Percentiles rank a stretch among this genome's conserved stretches.
These are phyloP conservation scores for Brachirus orientalis DNA, from an alignment of 2,113 vertebrate genomes.

Conservation along the genomic window DNA sequence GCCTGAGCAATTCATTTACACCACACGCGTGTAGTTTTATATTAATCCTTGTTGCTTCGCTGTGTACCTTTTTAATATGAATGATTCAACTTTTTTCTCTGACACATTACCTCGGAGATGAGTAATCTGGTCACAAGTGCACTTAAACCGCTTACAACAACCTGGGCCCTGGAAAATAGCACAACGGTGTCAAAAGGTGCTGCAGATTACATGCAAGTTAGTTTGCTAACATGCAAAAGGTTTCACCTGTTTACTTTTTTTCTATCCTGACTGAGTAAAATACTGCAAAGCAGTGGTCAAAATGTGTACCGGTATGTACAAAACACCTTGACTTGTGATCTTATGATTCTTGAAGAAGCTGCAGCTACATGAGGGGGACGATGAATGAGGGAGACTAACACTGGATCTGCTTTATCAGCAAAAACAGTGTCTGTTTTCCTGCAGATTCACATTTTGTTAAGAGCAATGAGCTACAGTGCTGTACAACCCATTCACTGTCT, in stretches of 20 bases:
- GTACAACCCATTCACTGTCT: constrained; percentile 36
- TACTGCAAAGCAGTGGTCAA: constrained; percentile 57
- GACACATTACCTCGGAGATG: constrained; percentile 44
- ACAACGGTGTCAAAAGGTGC: constrained; percentile 33
- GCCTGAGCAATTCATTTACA: not conserved
- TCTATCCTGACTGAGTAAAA: too few relatives aligned
- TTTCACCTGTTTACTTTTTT: constrained; percentile 36
- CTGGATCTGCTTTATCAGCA: constrained; percentile 29
- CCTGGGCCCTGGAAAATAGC: constrained; percentile 44
- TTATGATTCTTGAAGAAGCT: constrained; percentile 64
- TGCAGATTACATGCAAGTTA: constrained; percentile 74
- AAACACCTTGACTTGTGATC: constrained; percentile 40
- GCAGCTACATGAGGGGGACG: constrained; percentile 14
- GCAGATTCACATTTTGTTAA: constrained; percentile 49
- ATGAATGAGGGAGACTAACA: constrained; percentile 34
- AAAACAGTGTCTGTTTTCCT: not conserved
- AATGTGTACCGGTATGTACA: constrained; percentile 77
- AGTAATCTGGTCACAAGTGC: constrained; percentile 47
- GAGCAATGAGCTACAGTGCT: constrained; percentile 38
- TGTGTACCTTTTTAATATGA: constrained; percentile 11
- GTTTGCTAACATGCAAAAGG: constrained; percentile 63
- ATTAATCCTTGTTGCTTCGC: too few relatives aligned
- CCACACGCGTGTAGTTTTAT: too few relatives aligned
- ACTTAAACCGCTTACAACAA: constrained; percentile 58
- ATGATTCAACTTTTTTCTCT: constrained; percentile 4